Percentiles rank a stretch among this genome's conserved stretches.
Evolutionary conservation across 2,888 invertebrate genomes (phyloP).

Genomic region (Agrochola circellaris): DNA sequence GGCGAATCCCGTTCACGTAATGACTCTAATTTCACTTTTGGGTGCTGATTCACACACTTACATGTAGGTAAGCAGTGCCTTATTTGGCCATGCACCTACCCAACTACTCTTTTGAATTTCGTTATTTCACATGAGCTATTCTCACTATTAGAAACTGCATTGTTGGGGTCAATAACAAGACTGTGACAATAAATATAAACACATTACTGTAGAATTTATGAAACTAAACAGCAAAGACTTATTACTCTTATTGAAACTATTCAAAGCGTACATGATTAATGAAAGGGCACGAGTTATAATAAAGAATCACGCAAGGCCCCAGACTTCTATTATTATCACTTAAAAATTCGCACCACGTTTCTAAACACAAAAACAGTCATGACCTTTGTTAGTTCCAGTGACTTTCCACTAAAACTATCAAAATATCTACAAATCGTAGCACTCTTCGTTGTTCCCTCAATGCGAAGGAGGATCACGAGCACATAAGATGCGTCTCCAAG

Average conservation of each 20-base stretch:
- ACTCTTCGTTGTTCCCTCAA: neutral
- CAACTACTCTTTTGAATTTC: neutral
- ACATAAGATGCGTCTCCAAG: neutral
- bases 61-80: neutral
- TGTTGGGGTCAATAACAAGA: neutral
- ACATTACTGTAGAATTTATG: neutral
- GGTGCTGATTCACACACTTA: conserved; percentile 10
- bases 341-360: neutral
- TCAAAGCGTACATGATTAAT: neutral
- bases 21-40: conserved; percentile 5
- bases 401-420: neutral
- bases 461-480: neutral
- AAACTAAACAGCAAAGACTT: neutral
- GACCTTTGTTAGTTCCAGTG: conserved; percentile 22
- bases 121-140: neutral
- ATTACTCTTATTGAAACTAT: too few relatives aligned
- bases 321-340: neutral
- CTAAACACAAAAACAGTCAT: neutral
- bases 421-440: neutral
- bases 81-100: neutral
- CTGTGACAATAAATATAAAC: neutral
- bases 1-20: conserved; percentile 24
- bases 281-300: neutral
- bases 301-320: neutral
- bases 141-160: neutral